Evolutionary conservation across 1,140 invertebrate species (phyloP), one percentile per base, ranked within the genome.

Genomic region (Leptinotarsa defecta): DNA sequence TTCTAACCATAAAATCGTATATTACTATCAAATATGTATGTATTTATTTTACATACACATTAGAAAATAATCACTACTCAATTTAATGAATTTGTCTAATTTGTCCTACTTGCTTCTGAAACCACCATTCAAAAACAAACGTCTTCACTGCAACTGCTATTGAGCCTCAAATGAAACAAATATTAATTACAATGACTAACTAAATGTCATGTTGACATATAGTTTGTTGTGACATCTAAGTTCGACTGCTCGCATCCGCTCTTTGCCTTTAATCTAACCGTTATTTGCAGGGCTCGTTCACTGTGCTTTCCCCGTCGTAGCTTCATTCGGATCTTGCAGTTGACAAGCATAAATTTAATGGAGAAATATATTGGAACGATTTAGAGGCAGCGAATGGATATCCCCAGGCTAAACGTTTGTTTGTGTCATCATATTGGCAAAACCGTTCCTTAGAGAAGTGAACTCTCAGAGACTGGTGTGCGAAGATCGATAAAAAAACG

Each of bases 301-400:
- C n/a, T 15, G 52, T 15, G 15, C 52, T 15, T 19, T 62, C 64
- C 57, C 76, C 67, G 71, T 76, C 72, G 74, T 62, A 68, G 71
- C 76, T 74, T 48, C 74, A 71, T 75, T 73, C 76, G 73, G 73
- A 74, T 71, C 74, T 75, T 80, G 76, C 77, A 76, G 72, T 78
- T 80, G 75, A 80, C 78, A 76, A 78, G 77, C 77, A 80, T 80
- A 80, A 80, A 74, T 78, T 80, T 78, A 80, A 80, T 79, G 76
- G 78, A 75, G 78, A 77, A 75, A 75, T 75, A 79, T 78, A 76
- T 80, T 76, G 73, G 78, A 78, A 71, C 77, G 78, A 78, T 77
- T 79, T 77, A 77, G 74, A 74, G 69, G 52, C 69, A 76, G 43
- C 71, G 74, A 77, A 73, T 77, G 75, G 76, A 79, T 79, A 76